A percentile compares a stretch with the other conserved stretches of the same genome.
These are phyloP conservation scores for Adelosebastes latens DNA, from an alignment of 2,797 vertebrate genomes.

Conservation along the genomic window DNA sequence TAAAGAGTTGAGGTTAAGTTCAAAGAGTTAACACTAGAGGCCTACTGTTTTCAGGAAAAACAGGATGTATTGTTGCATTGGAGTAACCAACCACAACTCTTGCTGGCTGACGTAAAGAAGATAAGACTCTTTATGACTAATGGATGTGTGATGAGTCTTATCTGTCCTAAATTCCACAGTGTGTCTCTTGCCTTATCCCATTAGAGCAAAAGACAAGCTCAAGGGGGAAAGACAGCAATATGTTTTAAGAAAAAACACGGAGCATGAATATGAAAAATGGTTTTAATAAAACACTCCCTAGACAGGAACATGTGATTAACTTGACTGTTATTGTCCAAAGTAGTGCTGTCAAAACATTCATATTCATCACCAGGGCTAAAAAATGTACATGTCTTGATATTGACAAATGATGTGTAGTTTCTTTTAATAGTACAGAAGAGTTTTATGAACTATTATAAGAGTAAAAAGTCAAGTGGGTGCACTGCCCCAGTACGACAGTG, in stretches of 20 bases:
- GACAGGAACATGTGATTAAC: not conserved
- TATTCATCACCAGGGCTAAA: not conserved
- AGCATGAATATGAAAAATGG: not conserved
- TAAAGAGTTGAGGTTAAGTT: not conserved
- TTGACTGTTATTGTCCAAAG: not conserved
- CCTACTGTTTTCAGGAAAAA: constrained; percentile 25
- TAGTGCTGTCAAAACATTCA: not conserved
- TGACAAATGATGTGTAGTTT: not conserved
- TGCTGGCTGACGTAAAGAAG: constrained; percentile 44
- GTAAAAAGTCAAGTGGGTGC: constrained; percentile 12
- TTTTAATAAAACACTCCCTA: not conserved
- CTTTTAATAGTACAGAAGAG: not conserved
- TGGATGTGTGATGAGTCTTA: constrained; percentile 61
- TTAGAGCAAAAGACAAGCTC: constrained; percentile 33
- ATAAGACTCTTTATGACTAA: constrained; percentile 61
- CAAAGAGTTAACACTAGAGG: not conserved
- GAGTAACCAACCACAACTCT: constrained; percentile 16
- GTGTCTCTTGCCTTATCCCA: constrained; percentile 40
- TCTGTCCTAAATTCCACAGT: constrained; percentile 64
- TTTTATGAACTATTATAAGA: not conserved
- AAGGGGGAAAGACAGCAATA: not conserved
- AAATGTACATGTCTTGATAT: not conserved
- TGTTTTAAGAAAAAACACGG: constrained; percentile 16
- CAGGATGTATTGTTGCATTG: constrained; percentile 43
- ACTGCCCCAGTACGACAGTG: not conserved